Conservation (phyloP, 2,888 invertebrate genomes). For the Uloborus plumipes region DNA sequence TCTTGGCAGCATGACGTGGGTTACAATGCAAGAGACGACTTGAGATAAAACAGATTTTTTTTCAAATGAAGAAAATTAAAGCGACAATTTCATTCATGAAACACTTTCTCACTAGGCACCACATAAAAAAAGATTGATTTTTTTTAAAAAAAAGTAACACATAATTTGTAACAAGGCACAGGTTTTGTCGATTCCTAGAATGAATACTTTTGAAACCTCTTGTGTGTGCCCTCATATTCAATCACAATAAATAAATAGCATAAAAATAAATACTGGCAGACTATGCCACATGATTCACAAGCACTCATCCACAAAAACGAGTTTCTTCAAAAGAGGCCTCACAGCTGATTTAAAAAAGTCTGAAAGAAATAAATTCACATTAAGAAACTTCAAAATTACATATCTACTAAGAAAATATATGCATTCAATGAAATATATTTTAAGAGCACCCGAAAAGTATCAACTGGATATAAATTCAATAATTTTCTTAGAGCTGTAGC, state of each 20-base stretch:
- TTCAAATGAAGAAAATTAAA: no score
- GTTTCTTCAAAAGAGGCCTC: constrained; percentile 52
- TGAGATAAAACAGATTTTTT: no score
- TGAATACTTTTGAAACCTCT: constrained; percentile 12
- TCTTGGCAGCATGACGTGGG: background rate
- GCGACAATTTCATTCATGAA: background rate
- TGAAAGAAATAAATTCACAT: constrained; percentile 23
- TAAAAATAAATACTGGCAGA: constrained; percentile 62
- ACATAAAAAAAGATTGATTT: background rate
- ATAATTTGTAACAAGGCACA: constrained; percentile 23
- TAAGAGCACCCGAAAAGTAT: no score
- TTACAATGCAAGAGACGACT: constrained; percentile 1
- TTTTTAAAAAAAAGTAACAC: background rate
- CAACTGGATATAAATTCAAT: no score
- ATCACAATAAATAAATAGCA: constrained; percentile 51
- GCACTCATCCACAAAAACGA: constrained; percentile 18
- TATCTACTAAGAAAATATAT: background rate
- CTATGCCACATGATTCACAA: constrained; percentile 44
- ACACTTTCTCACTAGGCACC: constrained; percentile 24
- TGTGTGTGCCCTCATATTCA: constrained; percentile 6
- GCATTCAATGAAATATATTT: background rate
- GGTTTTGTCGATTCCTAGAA: constrained; percentile 11
- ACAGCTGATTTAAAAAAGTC: constrained; percentile 56
- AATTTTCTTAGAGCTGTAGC: no score
- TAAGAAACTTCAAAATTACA: background rate